phyloP scores from a whole-genome alignment of 2,888 invertebrate species.

The Strigamia crassipes region DNA sequence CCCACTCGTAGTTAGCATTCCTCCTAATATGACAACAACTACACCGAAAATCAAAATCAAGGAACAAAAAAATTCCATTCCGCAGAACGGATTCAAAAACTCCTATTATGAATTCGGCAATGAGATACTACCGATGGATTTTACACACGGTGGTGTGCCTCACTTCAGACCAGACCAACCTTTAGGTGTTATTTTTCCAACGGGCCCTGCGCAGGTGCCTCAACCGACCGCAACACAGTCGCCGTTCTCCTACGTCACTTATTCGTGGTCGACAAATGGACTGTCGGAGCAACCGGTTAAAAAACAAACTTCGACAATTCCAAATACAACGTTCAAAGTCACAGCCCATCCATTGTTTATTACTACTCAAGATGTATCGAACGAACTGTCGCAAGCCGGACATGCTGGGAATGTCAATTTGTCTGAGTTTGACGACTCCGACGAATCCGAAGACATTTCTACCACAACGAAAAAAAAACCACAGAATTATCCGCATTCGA shows the following conservation, averaged over 20 bases:
- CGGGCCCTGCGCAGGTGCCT: too few relatives aligned
- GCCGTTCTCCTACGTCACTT: not conserved
- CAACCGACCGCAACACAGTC: not conserved
- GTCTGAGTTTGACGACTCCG: not conserved
- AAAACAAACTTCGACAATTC: not conserved
- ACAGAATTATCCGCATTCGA: not conserved
- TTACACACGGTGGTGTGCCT: not conserved
- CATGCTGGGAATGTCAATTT: not conserved
- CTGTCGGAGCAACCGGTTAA: not conserved
- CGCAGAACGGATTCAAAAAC: not conserved
- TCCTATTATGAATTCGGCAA: not conserved
- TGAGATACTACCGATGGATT: not conserved
- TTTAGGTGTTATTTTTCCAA: too few relatives aligned
- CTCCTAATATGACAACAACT: not conserved
- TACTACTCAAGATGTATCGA: not conserved
- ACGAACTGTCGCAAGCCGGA: not conserved
- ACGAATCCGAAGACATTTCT: not conserved
- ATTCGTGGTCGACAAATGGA: not conserved
- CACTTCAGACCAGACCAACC: not conserved
- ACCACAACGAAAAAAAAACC: too few relatives aligned
- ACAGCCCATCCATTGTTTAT: slow-evolving; percentile 4
- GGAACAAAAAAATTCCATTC: too few relatives aligned
- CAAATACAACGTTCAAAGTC: slow-evolving; percentile 12
- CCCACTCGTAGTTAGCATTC: not conserved
- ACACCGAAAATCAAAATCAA: not conserved